Evolutionary conservation across 2,113 vertebrate genomes (phyloP), one percentile per base, ranked within the genome.

Genomic region (Oncorhynchus masou): DNA sequence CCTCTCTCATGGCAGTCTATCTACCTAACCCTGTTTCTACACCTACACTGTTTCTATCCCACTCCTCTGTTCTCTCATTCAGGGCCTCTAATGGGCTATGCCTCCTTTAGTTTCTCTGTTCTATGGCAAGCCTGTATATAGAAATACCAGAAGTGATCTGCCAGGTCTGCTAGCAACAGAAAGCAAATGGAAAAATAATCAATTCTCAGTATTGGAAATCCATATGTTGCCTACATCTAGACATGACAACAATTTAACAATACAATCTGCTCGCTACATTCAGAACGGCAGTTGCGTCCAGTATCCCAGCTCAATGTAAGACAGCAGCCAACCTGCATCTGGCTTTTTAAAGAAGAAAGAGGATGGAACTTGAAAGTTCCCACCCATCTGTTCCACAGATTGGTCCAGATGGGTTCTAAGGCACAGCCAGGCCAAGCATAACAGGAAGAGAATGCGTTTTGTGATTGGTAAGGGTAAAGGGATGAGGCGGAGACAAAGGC

Each of bases 1-100:
- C 88, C 82, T 97, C 95, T 86, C 95, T 93, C 96, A 96, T 97
- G 74, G 80, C 85, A 81, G 9, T 29, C 11, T 27, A 24, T 68
- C 66, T 34, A 67, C 27, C 27, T 6, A 67, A 67, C 27, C n/a
- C 62, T 51, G 25, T 54, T 27, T 71, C 69, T 74, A 31, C 74
- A 34, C 68, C 25, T 24, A 48, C 73, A 51, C 54, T 45, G 15
- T 64, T 69, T 68, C 5, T 57, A 39, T 68, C 49, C 39, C 3
- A 29, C 27, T 67, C 25, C 70, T 68, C 60, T 24, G 5, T 8
- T 67, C 39, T 65, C 72, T 74, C 20, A 16, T 57, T 57, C n/a
- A 3, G 62, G 15, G 22, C 20, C 54, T 13, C 5, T 4, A 34
- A 59, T n/a, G 3, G 5, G 3, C 27, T 19, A 45, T 45, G 15